These are phyloP conservation scores for Oceanodroma tethys DNA, from an alignment of 2,113 vertebrate species.

Conservation along the genomic window DNA sequence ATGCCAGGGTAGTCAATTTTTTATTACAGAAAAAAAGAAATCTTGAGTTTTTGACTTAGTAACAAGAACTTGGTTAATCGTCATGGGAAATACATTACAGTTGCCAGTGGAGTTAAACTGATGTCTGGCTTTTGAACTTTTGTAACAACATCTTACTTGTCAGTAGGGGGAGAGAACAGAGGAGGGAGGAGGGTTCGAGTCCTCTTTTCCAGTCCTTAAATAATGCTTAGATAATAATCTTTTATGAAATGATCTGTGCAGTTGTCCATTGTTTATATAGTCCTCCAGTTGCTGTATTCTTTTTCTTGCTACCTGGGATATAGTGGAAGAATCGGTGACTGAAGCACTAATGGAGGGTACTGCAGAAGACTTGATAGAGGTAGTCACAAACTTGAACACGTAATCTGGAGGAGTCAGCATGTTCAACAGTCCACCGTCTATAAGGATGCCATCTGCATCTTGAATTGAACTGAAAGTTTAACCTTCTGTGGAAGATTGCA, in stretches of 20 bases:
- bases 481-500: neutral
- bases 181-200: neutral
- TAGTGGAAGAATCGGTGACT: neutral
- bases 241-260: neutral
- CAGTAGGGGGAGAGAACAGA: neutral
- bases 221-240: neutral
- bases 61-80: neutral
- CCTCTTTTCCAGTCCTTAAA: neutral
- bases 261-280: neutral
- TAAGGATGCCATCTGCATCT: neutral
- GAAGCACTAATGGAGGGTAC: neutral
- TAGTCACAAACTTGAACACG: neutral
- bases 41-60: neutral
- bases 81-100: neutral
- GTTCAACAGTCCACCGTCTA: fast-evolving
- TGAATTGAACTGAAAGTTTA: neutral
- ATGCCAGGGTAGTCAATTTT: neutral
- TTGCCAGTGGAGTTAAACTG: neutral
- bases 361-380: neutral
- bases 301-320: neutral
- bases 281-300: neutral
- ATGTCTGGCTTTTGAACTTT: neutral
- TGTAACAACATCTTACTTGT: neutral
- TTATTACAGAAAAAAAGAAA: neutral
- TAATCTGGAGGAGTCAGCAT: neutral